phyloP scores from a whole-genome alignment of 2,888 invertebrate species.

The Dynastes maya region DNA sequence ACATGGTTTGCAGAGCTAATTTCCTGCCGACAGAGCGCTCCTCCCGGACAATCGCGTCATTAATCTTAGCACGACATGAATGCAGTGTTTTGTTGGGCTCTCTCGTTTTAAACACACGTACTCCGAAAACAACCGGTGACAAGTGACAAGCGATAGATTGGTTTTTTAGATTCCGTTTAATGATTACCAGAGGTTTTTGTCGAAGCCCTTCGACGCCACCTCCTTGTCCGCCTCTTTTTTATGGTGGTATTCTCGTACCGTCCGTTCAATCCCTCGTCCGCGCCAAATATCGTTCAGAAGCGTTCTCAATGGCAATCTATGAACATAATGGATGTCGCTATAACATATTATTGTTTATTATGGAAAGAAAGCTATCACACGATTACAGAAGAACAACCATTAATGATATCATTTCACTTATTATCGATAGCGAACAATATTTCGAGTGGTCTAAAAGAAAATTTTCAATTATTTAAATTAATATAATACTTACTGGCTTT shows the following conservation, averaged over 20 bases:
- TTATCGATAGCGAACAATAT: constrained; percentile 37
- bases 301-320: constrained; percentile 45
- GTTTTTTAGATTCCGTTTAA: constrained; percentile 65
- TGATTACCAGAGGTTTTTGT: constrained; percentile 51
- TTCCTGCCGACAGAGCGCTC: constrained; percentile 61
- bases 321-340: constrained; percentile 30
- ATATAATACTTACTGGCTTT: no score
- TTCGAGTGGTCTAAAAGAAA: not conserved
- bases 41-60: constrained; percentile 67
- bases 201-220: constrained; percentile 46
- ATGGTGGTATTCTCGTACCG: constrained; percentile 35
- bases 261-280: constrained; percentile 39
- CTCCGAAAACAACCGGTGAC: constrained; percentile 67
- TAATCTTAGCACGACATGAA: constrained; percentile 67
- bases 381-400: constrained; percentile 33
- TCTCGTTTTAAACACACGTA: constrained; percentile 64
- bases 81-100: constrained; percentile 65
- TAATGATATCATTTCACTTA: constrained; percentile 43
- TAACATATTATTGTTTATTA: constrained; percentile 45
- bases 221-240: constrained; percentile 37
- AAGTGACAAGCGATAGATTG: constrained; percentile 69
- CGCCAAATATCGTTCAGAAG: constrained; percentile 30
- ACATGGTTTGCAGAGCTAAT: constrained; percentile 63
- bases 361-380: constrained; percentile 30
- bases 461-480: no score